phyloP scores from a whole-genome alignment of 2,797 vertebrate species.

The Rhynchotus rufescens region DNA sequence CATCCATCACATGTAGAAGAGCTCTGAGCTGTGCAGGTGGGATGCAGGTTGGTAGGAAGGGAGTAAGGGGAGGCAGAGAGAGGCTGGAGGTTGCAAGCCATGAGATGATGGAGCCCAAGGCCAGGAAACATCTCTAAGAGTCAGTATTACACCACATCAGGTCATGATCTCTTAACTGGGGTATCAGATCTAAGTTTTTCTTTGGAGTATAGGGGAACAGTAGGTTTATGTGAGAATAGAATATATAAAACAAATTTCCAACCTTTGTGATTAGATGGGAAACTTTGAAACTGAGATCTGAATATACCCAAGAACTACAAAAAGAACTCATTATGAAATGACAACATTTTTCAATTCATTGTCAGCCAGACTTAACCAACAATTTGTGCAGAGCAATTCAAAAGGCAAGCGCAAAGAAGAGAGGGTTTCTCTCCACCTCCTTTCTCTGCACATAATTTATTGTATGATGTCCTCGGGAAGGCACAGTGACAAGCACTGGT shows the following conservation, averaged over 20 bases:
- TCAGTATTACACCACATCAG: not conserved
- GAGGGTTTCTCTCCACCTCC: conserved; percentile 48
- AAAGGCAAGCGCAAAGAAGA: conserved; percentile 38
- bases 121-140: not conserved
- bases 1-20: not conserved
- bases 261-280: not conserved
- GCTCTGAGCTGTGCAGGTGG: not conserved
- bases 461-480: not conserved
- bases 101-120: not conserved
- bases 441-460: conserved; percentile 23
- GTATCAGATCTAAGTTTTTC: not conserved
- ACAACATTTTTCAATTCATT: conserved; percentile 27
- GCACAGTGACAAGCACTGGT: conserved; percentile 31
- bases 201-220: not conserved
- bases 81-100: not conserved
- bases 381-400: conserved; percentile 44
- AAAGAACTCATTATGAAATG: not conserved
- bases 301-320: not conserved
- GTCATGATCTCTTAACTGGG: not conserved
- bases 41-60: not conserved
- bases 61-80: not conserved
- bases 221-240: not conserved
- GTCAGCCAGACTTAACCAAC: conserved; percentile 44
- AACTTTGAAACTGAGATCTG: not conserved
- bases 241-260: conserved; percentile 11